Evolutionary conservation across 2,113 vertebrate genomes (phyloP), one percentile per base, ranked within the genome.

Genomic region (Spheniscus mendiculus): DNA sequence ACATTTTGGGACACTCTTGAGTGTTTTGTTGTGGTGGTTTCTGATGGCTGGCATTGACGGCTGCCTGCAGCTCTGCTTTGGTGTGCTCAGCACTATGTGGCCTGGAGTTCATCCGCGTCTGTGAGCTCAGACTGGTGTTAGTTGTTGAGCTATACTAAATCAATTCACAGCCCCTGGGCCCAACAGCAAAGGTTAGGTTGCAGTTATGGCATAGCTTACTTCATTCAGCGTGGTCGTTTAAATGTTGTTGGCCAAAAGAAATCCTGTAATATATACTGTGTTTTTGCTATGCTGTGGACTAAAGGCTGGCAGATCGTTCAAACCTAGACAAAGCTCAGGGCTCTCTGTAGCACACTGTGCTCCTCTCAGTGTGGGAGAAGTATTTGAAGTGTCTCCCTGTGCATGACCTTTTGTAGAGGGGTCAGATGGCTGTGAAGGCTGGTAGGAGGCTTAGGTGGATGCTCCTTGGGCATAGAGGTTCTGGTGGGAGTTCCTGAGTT

Each of bases 11-110:
- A 2, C 3, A 0, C 21, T 26, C 2, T 1, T 4, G 13, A 21
- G 17, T 0, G 7, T 49, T 55, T 4, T 34, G 42, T 45, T 12
- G 15, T 4, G 36, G 36, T 73, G 38, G 4, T 56, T 83, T 81
- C 67, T 44, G 38, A 9, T 1, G 4, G n/a, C n/a, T 82, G 70
- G 30, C 15, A 17, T 29, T 1, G 18, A 15, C 1, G 4, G 22
- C 70, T 86, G 61, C 70, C 29, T 2, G 0, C 62, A 44, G 66
- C 32, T 19, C 18, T 6, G 61, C 45, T 70, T 30, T 36, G 65
- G 55, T 6, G 36, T 0, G 10, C 77, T 56, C 42, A 4, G 58
- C 0, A 0, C 20, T 26, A 0, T 1, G 0, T 7, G 62, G 38
- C 19, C 50, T 40, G 79, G 59, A 55, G 23, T 58, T 83, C 17